Conservation (phyloP, 2,113 vertebrate species). For the Aleadryas rufinucha region DNA sequence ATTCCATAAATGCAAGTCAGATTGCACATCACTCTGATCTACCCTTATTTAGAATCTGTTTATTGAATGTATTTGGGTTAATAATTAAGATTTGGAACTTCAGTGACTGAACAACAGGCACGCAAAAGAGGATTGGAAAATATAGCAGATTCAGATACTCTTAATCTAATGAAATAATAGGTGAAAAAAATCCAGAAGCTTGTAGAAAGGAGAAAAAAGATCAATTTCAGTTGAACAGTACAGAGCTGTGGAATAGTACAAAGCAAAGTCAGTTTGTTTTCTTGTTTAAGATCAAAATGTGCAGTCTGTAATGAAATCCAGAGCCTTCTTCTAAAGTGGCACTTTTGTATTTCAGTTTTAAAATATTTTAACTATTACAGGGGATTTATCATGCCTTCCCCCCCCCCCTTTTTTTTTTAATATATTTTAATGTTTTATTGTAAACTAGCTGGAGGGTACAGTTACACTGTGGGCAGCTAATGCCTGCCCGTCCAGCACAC, state of each 20-base stretch:
- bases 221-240: conserved; percentile 25
- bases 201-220: not conserved
- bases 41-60: conserved; percentile 69
- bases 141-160: conserved; percentile 34
- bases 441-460: not conserved
- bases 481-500: not conserved
- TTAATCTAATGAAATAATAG: conserved; percentile 2
- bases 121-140: conserved; percentile 37
- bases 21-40: conserved; percentile 62
- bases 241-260: conserved; percentile 52
- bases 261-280: conserved; percentile 32
- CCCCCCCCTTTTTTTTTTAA: not conserved
- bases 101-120: conserved; percentile 61
- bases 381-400: not conserved
- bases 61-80: conserved; percentile 69
- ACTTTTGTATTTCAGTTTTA: conserved; percentile 18
- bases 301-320: conserved; percentile 61
- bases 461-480: conserved; percentile 13
- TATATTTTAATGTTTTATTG: conserved; percentile 30
- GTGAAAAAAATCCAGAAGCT: conserved; percentile 41
- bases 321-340: conserved; percentile 31
- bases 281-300: conserved; percentile 62
- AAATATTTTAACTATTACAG: conserved; percentile 38
- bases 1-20: conserved; percentile 67
- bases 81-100: conserved; percentile 70